Evolutionary conservation across 2,113 vertebrate species (phyloP), one percentile per base, ranked within the genome.

Genomic region (Euleptes europaea): DNA sequence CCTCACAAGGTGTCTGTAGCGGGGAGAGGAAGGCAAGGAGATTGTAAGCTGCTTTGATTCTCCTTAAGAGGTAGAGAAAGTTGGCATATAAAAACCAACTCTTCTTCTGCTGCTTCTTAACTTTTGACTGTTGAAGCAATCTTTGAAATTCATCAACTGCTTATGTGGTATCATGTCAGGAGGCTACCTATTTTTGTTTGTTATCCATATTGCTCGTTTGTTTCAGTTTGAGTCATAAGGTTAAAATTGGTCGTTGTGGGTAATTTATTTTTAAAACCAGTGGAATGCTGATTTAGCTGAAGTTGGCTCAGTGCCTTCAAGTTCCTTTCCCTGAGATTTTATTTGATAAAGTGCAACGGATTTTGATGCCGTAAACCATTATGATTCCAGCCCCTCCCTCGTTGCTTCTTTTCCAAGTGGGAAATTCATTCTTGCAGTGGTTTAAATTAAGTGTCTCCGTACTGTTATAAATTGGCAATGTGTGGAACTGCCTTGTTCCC

Each of bases 401-500:
- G 66, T 51, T 19, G 47, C 2, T 47, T 90, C 85, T 88, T 80
- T 87, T 1, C 5, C 86, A 49, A 77, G 86, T 80, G 0, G 1
- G 63, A 42, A 66, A 77, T 88, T 93, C 90, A 83, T 84, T 71
- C 38, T 31, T 74, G 81, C 49, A 87, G 78, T 77, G 73, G 78
- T 38, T 86, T 82, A 90, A 94, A 93, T 90, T 84, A 88, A 90
- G 38, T 12, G 13, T 77, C 84, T 84, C 86, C 3, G 0, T 74
- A 78, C 78, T 81, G 85, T 87, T 80, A 4, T 49, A 81, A 87
- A 86, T 54, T 1, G 65, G 73, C 69, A 78, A 60, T 0, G 2
- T 54, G 83, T 88, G 85, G 88, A 83, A 76, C 75, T 54, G 85
- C 85, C 33, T 92, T 78, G 88, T 71, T 82, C 75, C 38, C 26